Evolutionary conservation across 1,140 invertebrate species (phyloP).

Genomic region (Acromyrmex charruanus): DNA sequence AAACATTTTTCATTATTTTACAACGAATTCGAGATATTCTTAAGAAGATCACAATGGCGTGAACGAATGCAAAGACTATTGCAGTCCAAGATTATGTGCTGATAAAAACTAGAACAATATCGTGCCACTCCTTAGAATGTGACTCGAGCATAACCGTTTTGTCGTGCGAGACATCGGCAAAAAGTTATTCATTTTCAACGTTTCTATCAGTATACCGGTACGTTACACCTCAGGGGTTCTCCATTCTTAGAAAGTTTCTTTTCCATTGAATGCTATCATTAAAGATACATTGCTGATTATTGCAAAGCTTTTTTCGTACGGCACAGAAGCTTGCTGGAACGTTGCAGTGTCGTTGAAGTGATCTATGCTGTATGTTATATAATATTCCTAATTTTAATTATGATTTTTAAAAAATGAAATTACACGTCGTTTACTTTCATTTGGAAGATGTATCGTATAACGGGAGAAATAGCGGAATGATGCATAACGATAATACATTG

Average conservation of each 20-base stretch:
- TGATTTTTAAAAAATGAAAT: not conserved
- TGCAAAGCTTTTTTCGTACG: not conserved
- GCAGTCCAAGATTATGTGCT: not conserved
- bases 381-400: not conserved
- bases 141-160: slow-evolving; percentile 72
- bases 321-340: too few species aligned
- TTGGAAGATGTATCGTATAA: not conserved
- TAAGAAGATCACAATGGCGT: not conserved
- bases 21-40: not conserved
- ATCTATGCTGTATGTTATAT: not conserved
- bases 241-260: slow-evolving; percentile 34
- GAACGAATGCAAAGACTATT: slow-evolving; percentile 4
- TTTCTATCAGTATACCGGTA: slow-evolving; percentile 81
- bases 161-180: slow-evolving; percentile 71
- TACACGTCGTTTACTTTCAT: slow-evolving; percentile 11
- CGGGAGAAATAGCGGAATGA: slow-evolving; percentile 23
- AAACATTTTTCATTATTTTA: not conserved
- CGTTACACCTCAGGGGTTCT: slow-evolving; percentile 77
- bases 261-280: not conserved
- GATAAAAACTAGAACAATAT: slow-evolving; percentile 40
- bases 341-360: too few species aligned
- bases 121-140: slow-evolving; percentile 67
- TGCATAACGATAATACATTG: slow-evolving; percentile 20
- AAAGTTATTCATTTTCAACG: slow-evolving; percentile 85
- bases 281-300: not conserved